Conservation (phyloP, 2,888 invertebrate genomes). For the Apotomis betuletana region DNA sequence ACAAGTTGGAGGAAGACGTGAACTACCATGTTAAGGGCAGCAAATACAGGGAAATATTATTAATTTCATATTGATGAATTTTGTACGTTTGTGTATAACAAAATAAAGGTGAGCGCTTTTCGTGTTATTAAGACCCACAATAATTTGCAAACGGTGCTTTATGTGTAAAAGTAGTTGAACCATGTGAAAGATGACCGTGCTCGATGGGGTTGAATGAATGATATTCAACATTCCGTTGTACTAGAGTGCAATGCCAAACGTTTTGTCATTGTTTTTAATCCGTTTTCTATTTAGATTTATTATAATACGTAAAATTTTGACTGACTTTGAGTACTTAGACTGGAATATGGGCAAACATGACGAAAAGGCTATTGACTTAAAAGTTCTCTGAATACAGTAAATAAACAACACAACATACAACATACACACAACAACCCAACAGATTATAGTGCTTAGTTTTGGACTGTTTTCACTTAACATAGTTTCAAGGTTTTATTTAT, state of each 20-base stretch:
- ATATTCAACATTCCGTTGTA: no score
- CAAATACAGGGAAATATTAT: background rate
- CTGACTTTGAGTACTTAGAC: background rate
- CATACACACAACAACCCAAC: no score
- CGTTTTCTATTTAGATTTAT: conserved; percentile 3
- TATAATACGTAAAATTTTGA: conserved; percentile 9
- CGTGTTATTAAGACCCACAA: background rate
- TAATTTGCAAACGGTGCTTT: conserved; percentile 16
- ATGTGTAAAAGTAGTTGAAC: conserved; percentile 23
- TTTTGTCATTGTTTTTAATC: conserved; percentile 13
- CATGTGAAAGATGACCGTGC: conserved; percentile 11
- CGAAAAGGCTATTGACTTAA: background rate
- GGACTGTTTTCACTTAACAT: no score
- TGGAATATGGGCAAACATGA: background rate
- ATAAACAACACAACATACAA: background rate
- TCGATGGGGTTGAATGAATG: conserved; percentile 17
- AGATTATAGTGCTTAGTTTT: no score
- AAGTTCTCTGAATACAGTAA: background rate
- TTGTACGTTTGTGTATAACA: no score
- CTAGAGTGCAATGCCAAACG: conserved; percentile 1
- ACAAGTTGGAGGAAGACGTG: no score
- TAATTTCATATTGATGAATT: background rate
- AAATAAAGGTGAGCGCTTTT: background rate
- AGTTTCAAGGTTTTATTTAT: no score
- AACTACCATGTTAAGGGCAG: no score